Evolutionary conservation across 2,888 invertebrate species (phyloP), one percentile per base, ranked within the genome.

Genomic region (Hyppa rectilinea): DNA sequence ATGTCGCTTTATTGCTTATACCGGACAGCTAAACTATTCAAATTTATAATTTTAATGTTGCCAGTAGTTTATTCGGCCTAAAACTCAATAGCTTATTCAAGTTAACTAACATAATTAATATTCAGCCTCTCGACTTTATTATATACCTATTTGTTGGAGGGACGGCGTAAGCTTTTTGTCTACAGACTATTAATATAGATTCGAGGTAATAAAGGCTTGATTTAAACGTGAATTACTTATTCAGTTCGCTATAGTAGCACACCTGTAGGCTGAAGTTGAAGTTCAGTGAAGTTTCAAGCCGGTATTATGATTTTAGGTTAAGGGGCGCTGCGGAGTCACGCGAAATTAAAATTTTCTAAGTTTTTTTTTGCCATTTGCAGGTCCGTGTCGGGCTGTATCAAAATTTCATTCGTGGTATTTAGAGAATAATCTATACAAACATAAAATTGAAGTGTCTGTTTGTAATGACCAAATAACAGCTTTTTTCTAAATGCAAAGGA

Each of bases 31-130:
- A 65, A 73, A 73, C 71, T 67, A 69, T 77, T 73, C 68, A 60
- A 79, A 63, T 77, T 68, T 40, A 74, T 73, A 77, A 81, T 75
- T 77, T 74, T 59, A 82, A 17, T 56, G 80, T 74, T 66, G 50
- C 55, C 34, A 55, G 43, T 69, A 72, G 74, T 82, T 78, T 72
- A 78, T 78, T 71, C 31, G 45, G 68, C 63, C 70, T 66, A 60
- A 79, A 80, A 78, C 55, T n/a, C 34, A 63, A 55, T 66, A 52
- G 62, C 43, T 78, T 68, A 80, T 63, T 74, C 59, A 71, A 72
- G 71, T 81, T 80, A 74, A 82, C 74, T 72, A 75, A 82, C 58
- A 64, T 78, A 78, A 80, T 82, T 82, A 82, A 82, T 82, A 82
- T 82, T 82, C 74, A 78, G 63, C 61, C 78, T 71, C 74, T 75